Percentiles rank a stretch among this genome's conserved stretches.
Evolutionary conservation across 2,888 invertebrate genomes (phyloP).

Genomic region (Lampropteryx suffumata): DNA sequence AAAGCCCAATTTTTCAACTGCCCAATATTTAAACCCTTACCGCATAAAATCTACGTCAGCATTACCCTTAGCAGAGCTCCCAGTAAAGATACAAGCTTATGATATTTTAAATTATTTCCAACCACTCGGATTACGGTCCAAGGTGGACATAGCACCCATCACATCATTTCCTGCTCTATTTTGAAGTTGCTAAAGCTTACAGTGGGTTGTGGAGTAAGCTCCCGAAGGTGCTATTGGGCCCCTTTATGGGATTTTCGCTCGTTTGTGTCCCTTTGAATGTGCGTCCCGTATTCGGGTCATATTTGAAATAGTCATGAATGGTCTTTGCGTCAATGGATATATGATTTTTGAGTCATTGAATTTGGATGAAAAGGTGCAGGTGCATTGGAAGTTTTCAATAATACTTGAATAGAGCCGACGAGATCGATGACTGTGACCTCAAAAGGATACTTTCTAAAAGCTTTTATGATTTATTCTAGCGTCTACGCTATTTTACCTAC

Average conservation of each 20-base stretch:
- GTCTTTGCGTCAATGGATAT: slow-evolving; percentile 35
- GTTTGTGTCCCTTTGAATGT: slow-evolving; percentile 33
- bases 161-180: slow-evolving; percentile 9
- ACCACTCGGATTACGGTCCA: slow-evolving; percentile 22
- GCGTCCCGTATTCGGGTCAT: slow-evolving; percentile 50
- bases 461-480: background rate
- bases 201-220: slow-evolving; percentile 4
- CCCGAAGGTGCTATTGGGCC: slow-evolving; percentile 23
- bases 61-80: slow-evolving; percentile 24
- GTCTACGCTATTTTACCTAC: background rate
- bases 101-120: slow-evolving; percentile 33
- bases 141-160: slow-evolving; percentile 7
- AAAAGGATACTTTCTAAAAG: background rate
- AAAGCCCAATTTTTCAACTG: slow-evolving; percentile 21
- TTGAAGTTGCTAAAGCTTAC: background rate
- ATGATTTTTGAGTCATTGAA: slow-evolving; percentile 25
- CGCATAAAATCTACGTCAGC: slow-evolving; percentile 25
- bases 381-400: slow-evolving; percentile 18
- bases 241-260: slow-evolving; percentile 40
- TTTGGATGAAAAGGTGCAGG: slow-evolving; percentile 28
- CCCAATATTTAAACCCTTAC: slow-evolving; percentile 15
- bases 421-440: background rate
- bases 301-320: slow-evolving; percentile 51
- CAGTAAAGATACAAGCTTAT: slow-evolving; percentile 23
- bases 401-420: background rate